Base-by-base conservation (phyloP, 2,797 vertebrate species). In the Paratrypauchen microcephalus region DNA sequence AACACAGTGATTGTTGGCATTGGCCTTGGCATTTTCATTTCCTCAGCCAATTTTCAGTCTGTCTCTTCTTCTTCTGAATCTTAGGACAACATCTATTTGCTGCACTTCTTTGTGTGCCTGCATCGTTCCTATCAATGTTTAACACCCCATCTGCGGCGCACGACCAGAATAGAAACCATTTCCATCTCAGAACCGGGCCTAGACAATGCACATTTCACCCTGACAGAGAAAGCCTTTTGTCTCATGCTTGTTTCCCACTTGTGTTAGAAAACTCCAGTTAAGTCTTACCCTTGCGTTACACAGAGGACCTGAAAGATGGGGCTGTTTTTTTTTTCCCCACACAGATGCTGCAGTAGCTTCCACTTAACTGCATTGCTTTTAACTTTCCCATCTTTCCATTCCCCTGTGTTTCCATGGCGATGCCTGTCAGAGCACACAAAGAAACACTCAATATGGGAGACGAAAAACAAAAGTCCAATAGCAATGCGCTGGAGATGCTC, bases 111-210 rank as follows among this genome's bases (percentile, higher is more conserved):
- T 72, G 52, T 72, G 67, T 78, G 66, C 56, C 71, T 68, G 71
- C 74, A 76, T 79, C 81, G 69, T 67, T 26, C 58, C 68, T 68
- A 88, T 89, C 77, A 87, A 87, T 87, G 78, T 86, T 89, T 87
- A 84, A 87, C 82, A 81, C 72, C 55, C 80, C 78, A 83, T 86
- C 82, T 88, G 83, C 84, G 68, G 71, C 24, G 19, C 71, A 58
- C 76, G 69, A 81, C 66, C 55, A 78, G 68, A 90, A 87, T 66
- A 83, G 74, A 85, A 76, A 55, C 56, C 71, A 77, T 73, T 82
- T 71, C 75, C 41, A 15, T 45, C 81, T 70, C 73, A 79, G 72
- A 68, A 63, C 60, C 66, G 36, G 30, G 47, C 74, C 21, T 7
- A 47, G 66, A 77, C 77, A 71, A 30, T 47, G 45, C 50, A 39